Base-by-base conservation (phyloP, 30 jellyfish, hydroid and myxozoan species). In the Hydractinia symbiolongicarpus region DNA sequence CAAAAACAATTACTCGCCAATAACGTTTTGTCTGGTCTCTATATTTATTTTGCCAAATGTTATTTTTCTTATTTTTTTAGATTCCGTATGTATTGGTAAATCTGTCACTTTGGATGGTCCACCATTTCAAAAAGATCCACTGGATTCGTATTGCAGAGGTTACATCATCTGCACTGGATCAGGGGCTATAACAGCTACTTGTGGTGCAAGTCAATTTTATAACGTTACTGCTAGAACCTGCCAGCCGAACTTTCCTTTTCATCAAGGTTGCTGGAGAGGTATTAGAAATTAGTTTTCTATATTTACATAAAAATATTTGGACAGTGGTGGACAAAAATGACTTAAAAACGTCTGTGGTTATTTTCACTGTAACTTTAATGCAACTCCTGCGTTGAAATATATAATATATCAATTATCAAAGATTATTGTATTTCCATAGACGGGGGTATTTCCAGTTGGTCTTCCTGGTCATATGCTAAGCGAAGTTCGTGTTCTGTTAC, bases 401-500 rank as follows among this genome's bases (percentile, higher is more conserved):
- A 30, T 30, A 30, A 30, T 30, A 30, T 30, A 30, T 30, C 44
- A 30, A 30, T 30, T 30, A 30, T 30, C 44, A 30, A 30, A 30
- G 2, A 30, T 30, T 2, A 4, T 6, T 64, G 40, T 8, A 19
- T 20, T 6, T 71, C 61, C 61, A 5, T 20, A 71, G 80, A 71
- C 5, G 80, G 80, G 40, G 80, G 80, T 71, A 7, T 71, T 50
- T 19, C 60, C 9, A 20, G n/a, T 19, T 71, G 80, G 80, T 30
- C 60, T 71, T 30, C 66, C 7, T 71, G 80, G 80, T 60, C 40
- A 71, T 71, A 71, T 50, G 67, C 61, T 20, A n/a, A 9, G 0
- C 5, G 80, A 71, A 71, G 61, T 60, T 8, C 66, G 8, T 71
- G 80, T 20, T 71, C 80, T 5, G 80, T 50, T n/a, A 60, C 50